Conservation (phyloP, 1,140 invertebrate species). For the Palaemon carinicauda region DNA sequence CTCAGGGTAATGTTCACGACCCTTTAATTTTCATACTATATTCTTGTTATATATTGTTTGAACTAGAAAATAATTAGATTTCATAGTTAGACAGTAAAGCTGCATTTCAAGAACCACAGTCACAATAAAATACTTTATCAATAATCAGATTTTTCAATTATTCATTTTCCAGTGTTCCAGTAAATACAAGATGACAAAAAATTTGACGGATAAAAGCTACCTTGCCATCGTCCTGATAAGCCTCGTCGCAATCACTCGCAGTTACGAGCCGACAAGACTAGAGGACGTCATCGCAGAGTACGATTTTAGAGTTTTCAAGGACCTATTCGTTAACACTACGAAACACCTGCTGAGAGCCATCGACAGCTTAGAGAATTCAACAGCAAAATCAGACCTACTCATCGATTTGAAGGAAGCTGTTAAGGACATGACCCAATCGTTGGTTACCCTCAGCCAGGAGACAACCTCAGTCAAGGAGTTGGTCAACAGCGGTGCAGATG, state of each 20-base stretch:
- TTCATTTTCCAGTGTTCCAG: background rate
- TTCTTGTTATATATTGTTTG: too few species aligned
- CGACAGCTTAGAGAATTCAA: background rate
- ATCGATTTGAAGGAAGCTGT: conserved; percentile 24
- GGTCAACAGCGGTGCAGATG: conserved; percentile 22
- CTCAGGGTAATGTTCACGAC: too few species aligned
- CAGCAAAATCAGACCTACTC: conserved; percentile 1
- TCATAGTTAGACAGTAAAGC: too few species aligned
- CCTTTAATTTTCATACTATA: too few species aligned
- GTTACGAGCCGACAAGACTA: conserved; percentile 26
- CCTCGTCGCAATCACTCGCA: conserved; percentile 3
- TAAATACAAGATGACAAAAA: background rate
- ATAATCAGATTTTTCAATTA: too few species aligned
- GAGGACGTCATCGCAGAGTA: conserved; percentile 43
- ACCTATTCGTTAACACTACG: conserved; percentile 37
- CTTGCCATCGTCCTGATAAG: background rate
- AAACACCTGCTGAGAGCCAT: background rate
- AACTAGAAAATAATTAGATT: too few species aligned
- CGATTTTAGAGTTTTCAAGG: conserved; percentile 17
- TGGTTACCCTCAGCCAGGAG: background rate
- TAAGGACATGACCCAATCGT: background rate
- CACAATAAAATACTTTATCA: too few species aligned
- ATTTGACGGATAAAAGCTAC: background rate
- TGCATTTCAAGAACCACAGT: too few species aligned
- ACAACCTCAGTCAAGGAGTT: background rate